phyloP scores from a whole-genome alignment of 1,140 invertebrate genomes.

The Sitobion miscanthi region DNA sequence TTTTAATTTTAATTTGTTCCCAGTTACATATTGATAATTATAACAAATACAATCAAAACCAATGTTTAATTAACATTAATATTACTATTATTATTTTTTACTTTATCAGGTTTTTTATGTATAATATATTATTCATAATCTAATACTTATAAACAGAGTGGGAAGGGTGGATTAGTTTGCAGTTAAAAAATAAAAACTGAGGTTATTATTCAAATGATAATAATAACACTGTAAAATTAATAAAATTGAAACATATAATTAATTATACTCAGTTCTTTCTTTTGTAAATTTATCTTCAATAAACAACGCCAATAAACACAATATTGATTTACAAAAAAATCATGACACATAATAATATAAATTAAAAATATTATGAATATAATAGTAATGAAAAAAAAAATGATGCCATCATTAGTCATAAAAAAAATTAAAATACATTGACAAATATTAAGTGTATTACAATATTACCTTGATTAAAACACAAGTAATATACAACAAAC shows the following conservation, averaged over 20 bases:
- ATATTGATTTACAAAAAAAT: slow-evolving; percentile 30
- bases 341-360: slow-evolving; percentile 24
- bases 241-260: slow-evolving; percentile 30
- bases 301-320: slow-evolving; percentile 20
- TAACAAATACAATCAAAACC: neutral
- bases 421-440: neutral
- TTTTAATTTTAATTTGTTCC: neutral
- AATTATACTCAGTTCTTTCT: slow-evolving; percentile 32
- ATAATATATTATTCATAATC: neutral
- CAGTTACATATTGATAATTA: neutral
- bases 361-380: slow-evolving; percentile 21
- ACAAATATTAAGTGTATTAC: neutral
- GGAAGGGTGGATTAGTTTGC: neutral
- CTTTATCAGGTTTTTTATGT: neutral
- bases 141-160: neutral
- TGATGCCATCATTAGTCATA: neutral
- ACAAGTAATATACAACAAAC: neutral
- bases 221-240: neutral
- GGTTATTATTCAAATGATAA: neutral
- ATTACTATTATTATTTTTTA: neutral
- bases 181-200: neutral
- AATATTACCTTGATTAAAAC: neutral
- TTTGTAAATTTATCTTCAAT: slow-evolving; percentile 12
- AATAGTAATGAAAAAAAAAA: neutral
- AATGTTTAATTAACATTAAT: neutral